Evolutionary conservation across 1,140 invertebrate species (phyloP), one percentile per base, ranked within the genome.

Genomic region (Probaryconus sp.): DNA sequence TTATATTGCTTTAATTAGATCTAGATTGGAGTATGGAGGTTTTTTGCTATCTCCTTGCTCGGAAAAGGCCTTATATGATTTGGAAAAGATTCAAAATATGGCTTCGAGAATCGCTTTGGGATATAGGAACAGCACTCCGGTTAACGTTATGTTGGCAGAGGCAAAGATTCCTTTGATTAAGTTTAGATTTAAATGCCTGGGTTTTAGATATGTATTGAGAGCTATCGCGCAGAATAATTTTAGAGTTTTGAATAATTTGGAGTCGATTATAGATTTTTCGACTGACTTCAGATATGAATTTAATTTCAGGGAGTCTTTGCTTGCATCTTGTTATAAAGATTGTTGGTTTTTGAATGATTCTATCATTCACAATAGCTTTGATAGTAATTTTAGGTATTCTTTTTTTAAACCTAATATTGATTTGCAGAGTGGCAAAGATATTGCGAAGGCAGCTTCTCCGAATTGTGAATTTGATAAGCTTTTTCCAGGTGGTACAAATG

Each of bases 11-110:
- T 14, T 71, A 16, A 35, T 71, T 14, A 38, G 50, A 28, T 56
- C 42, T 3, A 55, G 20, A 17, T n/a, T 63, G 53, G 68, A 64
- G 9, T 75, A 75, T 38, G 45, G 37, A 20, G 60, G 58, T 4
- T 64, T 42, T 61, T n/a, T 58, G 1, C 30, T 68, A 9, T 56
- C 21, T 42, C 45, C 37, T 9, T 43, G 31, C 17, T 31, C 33
- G 18, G 20, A 31, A n/a, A 45, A 21, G 17, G 2, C 10, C 7
- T 50, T 43, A 20, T 10, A 53, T 21, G 63, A 63, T 51, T 20
- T 74, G 9, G 5, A 63, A 21, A 63, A 31, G 24, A 21, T n/a
- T n/a, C n/a, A n/a, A n/a, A n/a, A n/a, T n/a, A n/a, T n/a, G n/a
- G n/a, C n/a, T 26, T n/a, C 73, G 45, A 35, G 47, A 31, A 35